phyloP scores from a whole-genome alignment of 2,888 invertebrate genomes.

The Amiota mariae region DNA sequence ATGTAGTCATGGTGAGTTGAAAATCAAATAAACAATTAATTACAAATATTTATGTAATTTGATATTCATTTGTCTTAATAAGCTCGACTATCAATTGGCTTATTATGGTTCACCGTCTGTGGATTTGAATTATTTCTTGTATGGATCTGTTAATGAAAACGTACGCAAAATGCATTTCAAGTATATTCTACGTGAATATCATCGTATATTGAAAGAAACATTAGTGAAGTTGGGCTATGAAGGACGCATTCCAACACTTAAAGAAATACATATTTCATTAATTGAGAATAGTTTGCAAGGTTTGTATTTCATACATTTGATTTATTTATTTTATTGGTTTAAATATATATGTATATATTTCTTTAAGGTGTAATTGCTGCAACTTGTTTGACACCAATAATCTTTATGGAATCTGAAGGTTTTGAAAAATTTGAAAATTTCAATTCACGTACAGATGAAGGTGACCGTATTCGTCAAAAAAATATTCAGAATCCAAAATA shows the following conservation, averaged over 20 bases:
- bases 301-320: slow-evolving; percentile 39
- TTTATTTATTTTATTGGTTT: not conserved
- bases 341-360: not conserved
- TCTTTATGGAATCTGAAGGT: slow-evolving; percentile 67
- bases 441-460: slow-evolving; percentile 65
- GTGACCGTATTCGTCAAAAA: slow-evolving; percentile 64
- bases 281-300: slow-evolving; percentile 71
- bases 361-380: slow-evolving; percentile 70
- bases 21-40: not conserved
- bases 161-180: slow-evolving; percentile 70
- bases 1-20: slow-evolving; percentile 68
- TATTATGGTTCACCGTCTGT: slow-evolving; percentile 71
- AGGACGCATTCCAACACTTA: slow-evolving; percentile 68
- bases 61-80: not conserved
- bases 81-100: slow-evolving; percentile 72
- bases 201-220: slow-evolving; percentile 64
- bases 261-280: slow-evolving; percentile 70
- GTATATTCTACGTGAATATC: slow-evolving; percentile 69
- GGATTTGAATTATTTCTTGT: slow-evolving; percentile 71
- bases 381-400: slow-evolving; percentile 70
- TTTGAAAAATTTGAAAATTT: slow-evolving; percentile 65
- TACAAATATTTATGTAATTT: not conserved
- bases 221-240: slow-evolving; percentile 66
- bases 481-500: slow-evolving; percentile 72
- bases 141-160: slow-evolving; percentile 71